Evolutionary conservation across 2,113 vertebrate species (phyloP), one percentile per base, ranked within the genome.

Genomic region (Cryptomyrus ogoouensis): DNA sequence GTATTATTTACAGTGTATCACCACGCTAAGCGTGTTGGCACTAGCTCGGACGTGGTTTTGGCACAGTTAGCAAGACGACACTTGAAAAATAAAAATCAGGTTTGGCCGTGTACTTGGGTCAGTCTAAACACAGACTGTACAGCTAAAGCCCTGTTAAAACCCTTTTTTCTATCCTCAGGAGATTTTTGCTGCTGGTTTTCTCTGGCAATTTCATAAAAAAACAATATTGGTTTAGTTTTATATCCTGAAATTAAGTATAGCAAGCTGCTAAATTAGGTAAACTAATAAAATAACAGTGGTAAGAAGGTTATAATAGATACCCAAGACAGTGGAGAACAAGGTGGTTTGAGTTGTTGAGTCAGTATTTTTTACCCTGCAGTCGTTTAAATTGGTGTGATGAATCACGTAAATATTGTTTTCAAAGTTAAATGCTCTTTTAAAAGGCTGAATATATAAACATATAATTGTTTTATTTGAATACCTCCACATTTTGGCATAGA

Each of bases 111-210:
- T 77, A 44, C 21, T 8, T 12, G 24, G 88, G 88, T 88, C 58
- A 88, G 58, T 70, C 58, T 88, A 88, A 88, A 80, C 31, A 39
- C 13, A 80, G 1, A 88, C 62, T 74, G 44, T 88, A 58, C 62
- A 88, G 8, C 74, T 74, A 74, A 88, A 88, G 42, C 49, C 42
- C 24, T 58, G 39, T 27, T 74, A 17, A 70, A n/a, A 17, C 27
- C 62, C 42, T 31, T 19, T 80, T 35, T 35, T 74, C 70, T 46
- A 39, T 27, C 44, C 62, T 46, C 9, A 66, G 15, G 88, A 70
- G 46, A 46, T 39, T 49, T 31, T 88, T 47, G 42, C 62, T 88
- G 46, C 88, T 88, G 10, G 24, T 84, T 47, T 42, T 49, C 88
- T 49, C 88, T 77, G 44, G 27, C 42, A 9, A 47, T 77, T 47